Evolutionary conservation across 2,113 vertebrate species (phyloP).

Genomic region (Pipra filicauda): DNA sequence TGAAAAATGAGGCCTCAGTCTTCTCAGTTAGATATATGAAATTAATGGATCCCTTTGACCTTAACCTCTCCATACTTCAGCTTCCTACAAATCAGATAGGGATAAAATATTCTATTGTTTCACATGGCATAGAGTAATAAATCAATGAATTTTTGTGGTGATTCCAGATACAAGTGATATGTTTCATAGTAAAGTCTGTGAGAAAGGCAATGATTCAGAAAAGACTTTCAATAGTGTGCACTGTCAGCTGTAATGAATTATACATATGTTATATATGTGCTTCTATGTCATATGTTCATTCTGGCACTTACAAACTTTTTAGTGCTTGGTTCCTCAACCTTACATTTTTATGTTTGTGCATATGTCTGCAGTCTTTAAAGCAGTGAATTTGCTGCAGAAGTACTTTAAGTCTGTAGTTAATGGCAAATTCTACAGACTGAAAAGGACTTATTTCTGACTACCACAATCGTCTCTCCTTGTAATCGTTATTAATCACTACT

Average conservation of each 20-base stretch:
- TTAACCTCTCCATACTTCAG: background rate
- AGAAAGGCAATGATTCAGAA: constrained; percentile 20
- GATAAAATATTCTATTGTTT: background rate
- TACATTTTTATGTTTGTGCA: background rate
- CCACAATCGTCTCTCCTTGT: background rate
- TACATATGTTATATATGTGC: background rate
- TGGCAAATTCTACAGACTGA: background rate
- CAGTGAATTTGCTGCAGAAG: background rate
- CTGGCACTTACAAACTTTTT: background rate
- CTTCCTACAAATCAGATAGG: background rate
- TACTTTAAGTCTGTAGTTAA: background rate
- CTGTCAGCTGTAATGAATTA: background rate
- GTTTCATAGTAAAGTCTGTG: background rate
- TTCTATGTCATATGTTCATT: background rate
- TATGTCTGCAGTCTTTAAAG: background rate
- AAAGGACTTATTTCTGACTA: background rate
- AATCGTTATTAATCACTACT: background rate
- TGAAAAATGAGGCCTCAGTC: background rate
- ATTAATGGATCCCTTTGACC: constrained; percentile 17
- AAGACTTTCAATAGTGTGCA: background rate
- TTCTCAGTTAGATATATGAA: background rate
- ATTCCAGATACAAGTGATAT: background rate
- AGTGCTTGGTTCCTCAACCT: background rate
- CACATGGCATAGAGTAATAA: background rate
- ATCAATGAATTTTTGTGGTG: background rate